Conservation (phyloP, 2,797 vertebrate species). For the Oreochromis mossambicus region DNA sequence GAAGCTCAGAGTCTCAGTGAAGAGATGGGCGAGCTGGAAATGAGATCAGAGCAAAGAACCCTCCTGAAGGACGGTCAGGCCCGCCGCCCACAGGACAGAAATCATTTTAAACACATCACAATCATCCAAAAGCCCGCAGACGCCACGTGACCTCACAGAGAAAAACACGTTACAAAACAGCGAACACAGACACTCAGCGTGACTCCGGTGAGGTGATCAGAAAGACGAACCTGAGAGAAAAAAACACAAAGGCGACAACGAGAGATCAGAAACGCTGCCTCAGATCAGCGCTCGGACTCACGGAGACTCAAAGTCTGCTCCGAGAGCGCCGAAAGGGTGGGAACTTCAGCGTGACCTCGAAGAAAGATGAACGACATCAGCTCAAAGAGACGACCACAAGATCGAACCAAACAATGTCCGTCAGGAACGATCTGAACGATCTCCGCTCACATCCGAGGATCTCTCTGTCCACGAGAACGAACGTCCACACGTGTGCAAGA, state of each 20-base stretch:
- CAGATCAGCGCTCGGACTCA: neutral
- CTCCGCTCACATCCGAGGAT: neutral
- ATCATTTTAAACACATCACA: neutral
- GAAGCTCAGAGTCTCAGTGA: neutral
- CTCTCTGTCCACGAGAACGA: neutral
- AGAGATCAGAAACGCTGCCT: neutral
- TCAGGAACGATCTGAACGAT: neutral
- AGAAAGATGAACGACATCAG: neutral
- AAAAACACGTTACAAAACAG: neutral
- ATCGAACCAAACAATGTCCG: neutral
- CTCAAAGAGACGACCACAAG: neutral
- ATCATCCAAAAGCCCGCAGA: neutral
- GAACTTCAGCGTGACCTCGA: neutral
- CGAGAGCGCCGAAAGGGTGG: neutral
- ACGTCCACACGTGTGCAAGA: accelerated
- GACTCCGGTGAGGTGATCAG: neutral
- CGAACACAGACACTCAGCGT: neutral
- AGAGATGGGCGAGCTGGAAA: neutral
- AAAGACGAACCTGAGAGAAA: neutral
- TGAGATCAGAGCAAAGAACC: neutral
- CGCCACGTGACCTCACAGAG: neutral
- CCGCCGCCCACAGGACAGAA: neutral
- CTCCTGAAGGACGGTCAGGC: neutral
- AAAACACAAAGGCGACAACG: neutral
- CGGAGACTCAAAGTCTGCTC: neutral